Percentiles rank a stretch among this genome's conserved stretches.
These are phyloP conservation scores for Amphiduros pacificus DNA, from an alignment of 2,888 invertebrate genomes.

Conservation along the genomic window DNA sequence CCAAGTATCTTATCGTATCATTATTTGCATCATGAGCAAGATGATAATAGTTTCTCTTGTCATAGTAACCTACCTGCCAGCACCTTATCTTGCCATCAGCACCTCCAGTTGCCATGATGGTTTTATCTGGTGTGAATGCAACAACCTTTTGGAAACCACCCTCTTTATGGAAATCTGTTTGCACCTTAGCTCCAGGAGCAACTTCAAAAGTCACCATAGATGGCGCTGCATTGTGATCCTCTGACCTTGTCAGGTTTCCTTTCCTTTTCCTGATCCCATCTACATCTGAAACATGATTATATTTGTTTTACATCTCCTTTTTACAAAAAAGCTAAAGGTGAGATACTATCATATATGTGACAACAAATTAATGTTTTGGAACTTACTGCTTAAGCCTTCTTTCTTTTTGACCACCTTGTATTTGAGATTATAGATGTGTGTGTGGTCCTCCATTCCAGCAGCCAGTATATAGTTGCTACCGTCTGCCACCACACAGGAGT, in stretches of 20 bases:
- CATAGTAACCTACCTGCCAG: slow-evolving; percentile 67
- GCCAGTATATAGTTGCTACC: slow-evolving; percentile 78
- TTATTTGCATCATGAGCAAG: too few relatives aligned
- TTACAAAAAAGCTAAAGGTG: too few relatives aligned
- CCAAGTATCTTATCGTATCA: too few relatives aligned
- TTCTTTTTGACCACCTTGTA: too few relatives aligned
- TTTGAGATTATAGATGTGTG: slow-evolving; percentile 47
- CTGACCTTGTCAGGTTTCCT: slow-evolving; percentile 26
- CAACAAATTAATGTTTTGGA: too few relatives aligned
- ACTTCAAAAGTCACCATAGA: slow-evolving; percentile 57
- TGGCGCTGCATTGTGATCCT: slow-evolving; percentile 29
- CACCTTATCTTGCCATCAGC: slow-evolving; percentile 84
- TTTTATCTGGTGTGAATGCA: slow-evolving; percentile 74
- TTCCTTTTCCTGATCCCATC: slow-evolving; percentile 35
- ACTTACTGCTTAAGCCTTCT: too few relatives aligned
- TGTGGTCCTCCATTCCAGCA: slow-evolving; percentile 87
- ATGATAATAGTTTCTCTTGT: too few relatives aligned
- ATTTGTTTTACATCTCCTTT: too few relatives aligned
- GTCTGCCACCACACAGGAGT: slow-evolving; percentile 74
- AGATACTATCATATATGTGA: too few relatives aligned
- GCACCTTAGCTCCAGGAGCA: slow-evolving; percentile 45
- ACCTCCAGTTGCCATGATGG: slow-evolving; percentile 87
- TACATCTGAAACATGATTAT: slow-evolving; percentile 21
- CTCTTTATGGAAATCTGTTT: slow-evolving; percentile 62
- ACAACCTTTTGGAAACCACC: slow-evolving; percentile 88